Evolutionary conservation across 2,113 vertebrate species (phyloP).

Genomic region (Aptenodytes forsteri): DNA sequence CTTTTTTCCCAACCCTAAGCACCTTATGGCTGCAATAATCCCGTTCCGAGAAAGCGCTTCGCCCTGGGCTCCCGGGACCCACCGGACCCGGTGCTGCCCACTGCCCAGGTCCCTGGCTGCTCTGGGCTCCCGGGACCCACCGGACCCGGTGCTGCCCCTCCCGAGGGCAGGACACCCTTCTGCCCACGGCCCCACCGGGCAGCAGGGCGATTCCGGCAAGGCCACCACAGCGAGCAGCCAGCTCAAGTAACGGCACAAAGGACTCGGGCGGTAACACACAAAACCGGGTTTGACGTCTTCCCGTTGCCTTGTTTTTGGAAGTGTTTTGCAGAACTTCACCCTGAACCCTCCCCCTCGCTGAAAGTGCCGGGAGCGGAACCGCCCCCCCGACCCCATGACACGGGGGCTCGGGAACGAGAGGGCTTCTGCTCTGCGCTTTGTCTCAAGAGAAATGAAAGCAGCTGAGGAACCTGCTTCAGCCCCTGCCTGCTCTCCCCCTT

Average conservation of each 20-base stretch:
- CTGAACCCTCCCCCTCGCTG: too few relatives aligned
- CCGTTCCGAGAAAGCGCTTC: fast-evolving
- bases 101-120: too few relatives aligned
- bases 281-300: fast-evolving
- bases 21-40: fast-evolving
- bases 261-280: fast-evolving
- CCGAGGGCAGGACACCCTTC: not conserved
- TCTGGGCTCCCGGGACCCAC: too few relatives aligned
- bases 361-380: fast-evolving
- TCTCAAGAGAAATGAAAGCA: fast-evolving
- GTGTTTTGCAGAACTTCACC: too few relatives aligned
- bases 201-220: fast-evolving
- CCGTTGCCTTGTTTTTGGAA: not conserved
- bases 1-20: fast-evolving
- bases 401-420: too few relatives aligned
- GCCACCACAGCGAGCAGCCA: too few relatives aligned
- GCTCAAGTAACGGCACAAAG: not conserved
- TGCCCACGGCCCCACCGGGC: not conserved
- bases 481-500: not conserved
- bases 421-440: fast-evolving
- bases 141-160: too few relatives aligned
- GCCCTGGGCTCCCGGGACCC: too few relatives aligned
- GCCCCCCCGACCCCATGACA: fast-evolving
- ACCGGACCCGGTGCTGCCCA: too few relatives aligned
- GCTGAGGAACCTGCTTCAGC: not conserved